phyloP scores from a whole-genome alignment of 2,797 vertebrate genomes.

The Luscinia megarhynchos region DNA sequence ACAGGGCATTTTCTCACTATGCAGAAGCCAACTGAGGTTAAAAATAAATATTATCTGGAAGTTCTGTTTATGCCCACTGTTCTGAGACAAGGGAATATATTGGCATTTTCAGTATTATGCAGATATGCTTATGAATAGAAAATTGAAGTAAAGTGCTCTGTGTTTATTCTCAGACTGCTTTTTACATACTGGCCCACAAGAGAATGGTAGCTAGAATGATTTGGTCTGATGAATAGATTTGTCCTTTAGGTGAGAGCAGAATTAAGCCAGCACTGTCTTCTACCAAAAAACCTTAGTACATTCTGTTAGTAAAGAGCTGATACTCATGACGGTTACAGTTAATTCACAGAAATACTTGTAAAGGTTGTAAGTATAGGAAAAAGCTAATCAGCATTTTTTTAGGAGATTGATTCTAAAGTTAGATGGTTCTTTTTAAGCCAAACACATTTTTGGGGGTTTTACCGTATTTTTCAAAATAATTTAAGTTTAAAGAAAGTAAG shows the following conservation, averaged over 20 bases:
- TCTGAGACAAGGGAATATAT: not conserved
- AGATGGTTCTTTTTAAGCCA: not conserved
- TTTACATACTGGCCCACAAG: not conserved
- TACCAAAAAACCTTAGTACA: not conserved
- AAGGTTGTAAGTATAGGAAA: not conserved
- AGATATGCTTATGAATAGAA: not conserved
- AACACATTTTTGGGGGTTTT: not conserved
- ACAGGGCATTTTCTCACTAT: not conserved
- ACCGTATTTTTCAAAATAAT: not conserved
- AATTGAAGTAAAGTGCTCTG: not conserved
- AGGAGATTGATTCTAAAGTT: not conserved
- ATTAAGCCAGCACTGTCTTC: not conserved
- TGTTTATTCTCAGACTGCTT: not conserved
- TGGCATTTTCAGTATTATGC: not conserved
- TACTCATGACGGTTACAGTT: not conserved
- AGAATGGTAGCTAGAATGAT: not conserved
- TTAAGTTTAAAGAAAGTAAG: not conserved
- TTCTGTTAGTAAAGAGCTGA: not conserved
- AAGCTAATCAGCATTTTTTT: not conserved
- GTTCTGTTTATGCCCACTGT: not conserved
- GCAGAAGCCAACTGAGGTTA: not conserved
- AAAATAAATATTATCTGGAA: not conserved
- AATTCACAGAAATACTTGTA: not conserved
- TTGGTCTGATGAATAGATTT: not conserved
- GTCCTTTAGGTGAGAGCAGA: not conserved